Base-by-base conservation (phyloP, 1,140 invertebrate genomes). In the Piezodorus guildinii region DNA sequence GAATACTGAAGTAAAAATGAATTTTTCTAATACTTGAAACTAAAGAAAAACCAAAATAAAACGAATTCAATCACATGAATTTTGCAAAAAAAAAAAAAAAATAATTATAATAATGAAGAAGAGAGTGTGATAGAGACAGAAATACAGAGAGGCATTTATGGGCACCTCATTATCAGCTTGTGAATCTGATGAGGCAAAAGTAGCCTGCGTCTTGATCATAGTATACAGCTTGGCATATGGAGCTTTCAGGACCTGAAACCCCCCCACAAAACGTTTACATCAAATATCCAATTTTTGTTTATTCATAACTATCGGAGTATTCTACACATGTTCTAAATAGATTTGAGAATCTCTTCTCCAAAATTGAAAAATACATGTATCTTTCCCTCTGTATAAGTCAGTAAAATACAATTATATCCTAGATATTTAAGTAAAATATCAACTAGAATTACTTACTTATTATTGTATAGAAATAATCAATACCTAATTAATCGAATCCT, bases 181-280 rank as follows among this genome's bases (percentile, higher is more conserved):
- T 72, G 83, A 85, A 79, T 89, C 87, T 75, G 85, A 84, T 70
- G 86, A 88, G 79, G 86, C 83, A 58, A 71, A 70, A 65, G 68
- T 66, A 72, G 87, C 89, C 80, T 89, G 87, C 74, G 86, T 92
- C 87, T 90, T 91, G 81, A 94, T 85, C 79, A 94, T 90, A 79
- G 84, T 90, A 85, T 91, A 92, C 81, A 92, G 86, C 84, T 92
- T 93, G 82, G 88, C 87, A 80, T 92, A 93, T 72, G 90, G 90
- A 75, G 90, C 90, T 86, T 93, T 94, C 83, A 94, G 85, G 80
- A 91, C 85, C 90, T 93, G 84, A 21, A 62, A 49, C 52, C 44
- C 30, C 59, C 59, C 63, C 34, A 39, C 12, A 39, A 39, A 39
- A 39, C 17, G n/a, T 63, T 23, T 21, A 25, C 14, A 19, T 3